Base-by-base conservation (phyloP, 2,797 vertebrate species). In the Cuculus canorus region DNA sequence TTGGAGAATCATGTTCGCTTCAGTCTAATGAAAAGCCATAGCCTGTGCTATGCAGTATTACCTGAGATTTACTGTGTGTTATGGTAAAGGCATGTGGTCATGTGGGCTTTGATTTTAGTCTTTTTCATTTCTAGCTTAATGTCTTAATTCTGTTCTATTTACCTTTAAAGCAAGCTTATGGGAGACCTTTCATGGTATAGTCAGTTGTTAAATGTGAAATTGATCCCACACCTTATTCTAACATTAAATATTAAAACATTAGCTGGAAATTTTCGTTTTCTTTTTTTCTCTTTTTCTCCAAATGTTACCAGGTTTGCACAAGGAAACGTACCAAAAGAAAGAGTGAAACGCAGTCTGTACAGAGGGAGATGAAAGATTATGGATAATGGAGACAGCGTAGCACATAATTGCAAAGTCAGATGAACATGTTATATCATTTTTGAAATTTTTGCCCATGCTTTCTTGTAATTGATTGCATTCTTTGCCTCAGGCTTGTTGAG, bases 381-480 rank as follows among this genome's bases (percentile, higher is more conserved):
- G 6, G 70, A 5, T 64, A 53, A 32, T 3, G 14, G 66, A 79
- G 71, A 65, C 57, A 90, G 66, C 45, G 13, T 27, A 73, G 52
- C 78, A 60, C 14, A 2, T 75, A 48, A 87, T 52, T 87, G 9
- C 24, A 50, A 37, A 88, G 59, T 64, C 73, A 69, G 57, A 72
- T 77, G 93, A 93, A 82, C 54, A 32, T 11, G 16, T 70, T 47
- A 32, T 18, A 30, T 84, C 17, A 19, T 41, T 82, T 70, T 35
- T 72, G 71, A 17, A 82, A 63, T 90, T 84, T n/a, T 86, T 92
- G 64, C 64, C 75, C 21, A 56, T 65, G 60, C 50, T 88, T 85
- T 69, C 22, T 64, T 82, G 53, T 90, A 86, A 79, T 91, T 86
- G 93, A 73, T 82, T 77, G 30, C n/a, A 52, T 85, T 80, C 65